Base-by-base conservation (phyloP, 2,888 invertebrate genomes). In the Timandra comae region DNA sequence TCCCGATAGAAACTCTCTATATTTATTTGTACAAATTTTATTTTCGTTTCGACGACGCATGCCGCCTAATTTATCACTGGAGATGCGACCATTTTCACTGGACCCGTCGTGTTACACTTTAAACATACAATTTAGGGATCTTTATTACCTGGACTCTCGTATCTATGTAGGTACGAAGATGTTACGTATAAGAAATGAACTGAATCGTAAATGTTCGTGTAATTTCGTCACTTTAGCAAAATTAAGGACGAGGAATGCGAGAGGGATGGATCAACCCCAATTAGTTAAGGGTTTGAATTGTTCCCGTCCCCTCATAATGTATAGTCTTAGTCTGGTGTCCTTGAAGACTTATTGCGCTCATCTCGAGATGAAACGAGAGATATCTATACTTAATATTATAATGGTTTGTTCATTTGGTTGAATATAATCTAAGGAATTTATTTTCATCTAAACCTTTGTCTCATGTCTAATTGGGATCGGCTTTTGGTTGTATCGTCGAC, bases 201-300 rank as follows among this genome's bases (percentile, higher is more conserved):
- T 24, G 11, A 24, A 38, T 24, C 29, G 33, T 21, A 30, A 32
- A 38, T 29, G 36, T 36, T 38, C 24, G 21, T 37, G 39, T 39
- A 38, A 43, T 38, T 41, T 37, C 36, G 38, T 43, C 45, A 38
- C 43, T 41, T 38, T 43, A 24, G 22, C 35, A 24, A 36, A 43
- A 45, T 48, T 46, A 46, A 38, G 41, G 38, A 39, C 31, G 40
- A 35, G 38, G 43, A 41, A 43, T 42, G 35, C 36, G 26, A 7
- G 1, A 11, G 11, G 28, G 36, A 41, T 29, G 43, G 39, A 46
- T 48, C 46, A 28, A 25, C 30, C 30, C 43, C 41, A 43, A 48
- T 43, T 48, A 48, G 46, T 48, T 48, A 48, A 35, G 41, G 37
- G 38, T 24, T 29, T 12, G 42, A 37, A 43, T 45, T 43, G 41